Percentiles rank a stretch among this genome's conserved stretches.
These are phyloP conservation scores for Takifugu ocellatus DNA, from an alignment of 2,797 vertebrate genomes.

Conservation along the genomic window DNA sequence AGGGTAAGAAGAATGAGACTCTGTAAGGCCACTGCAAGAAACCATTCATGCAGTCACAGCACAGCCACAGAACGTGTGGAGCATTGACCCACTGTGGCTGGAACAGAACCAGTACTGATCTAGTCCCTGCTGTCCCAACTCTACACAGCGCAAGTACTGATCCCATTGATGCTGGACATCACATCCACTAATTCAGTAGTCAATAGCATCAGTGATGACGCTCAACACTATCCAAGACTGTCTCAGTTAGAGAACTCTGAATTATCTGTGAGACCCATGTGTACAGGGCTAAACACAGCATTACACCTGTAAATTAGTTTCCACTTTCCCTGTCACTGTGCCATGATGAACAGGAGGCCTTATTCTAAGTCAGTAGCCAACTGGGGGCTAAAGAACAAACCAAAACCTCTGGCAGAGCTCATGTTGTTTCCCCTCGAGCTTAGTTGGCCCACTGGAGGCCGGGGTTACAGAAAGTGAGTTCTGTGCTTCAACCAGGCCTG, in stretches of 20 bases:
- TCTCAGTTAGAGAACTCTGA: conserved; percentile 11
- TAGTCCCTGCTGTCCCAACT: conserved; percentile 51
- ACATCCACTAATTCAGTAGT: conserved; percentile 44
- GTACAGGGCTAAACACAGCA: conserved; percentile 54
- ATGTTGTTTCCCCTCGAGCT: conserved; percentile 60
- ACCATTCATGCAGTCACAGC: conserved; percentile 70
- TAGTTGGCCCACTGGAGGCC: conserved; percentile 63
- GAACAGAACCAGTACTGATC: conserved; percentile 75
- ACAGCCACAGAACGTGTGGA: conserved; percentile 57
- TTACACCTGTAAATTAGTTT: conserved; percentile 49
- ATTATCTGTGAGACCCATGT: conserved; percentile 33
- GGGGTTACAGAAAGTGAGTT: conserved; percentile 71
- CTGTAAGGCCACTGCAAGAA: conserved; percentile 76
- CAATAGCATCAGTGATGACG: conserved; percentile 32
- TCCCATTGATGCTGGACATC: conserved; percentile 43
- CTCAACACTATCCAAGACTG: conserved; percentile 2
- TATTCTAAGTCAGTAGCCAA: conserved; percentile 56
- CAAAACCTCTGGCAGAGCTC: conserved; percentile 57
- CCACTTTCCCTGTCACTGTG: conserved; percentile 45
- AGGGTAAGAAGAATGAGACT: conserved; percentile 76
- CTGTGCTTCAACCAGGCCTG: conserved; percentile 64
- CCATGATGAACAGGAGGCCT: conserved; percentile 61
- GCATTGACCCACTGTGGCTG: conserved; percentile 56
- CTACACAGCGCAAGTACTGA: conserved; percentile 72
- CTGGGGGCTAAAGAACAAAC: conserved; percentile 53